These are phyloP conservation scores for Pseudeuparius sepicola DNA, from an alignment of 2,888 invertebrate species.

Conservation along the genomic window DNA sequence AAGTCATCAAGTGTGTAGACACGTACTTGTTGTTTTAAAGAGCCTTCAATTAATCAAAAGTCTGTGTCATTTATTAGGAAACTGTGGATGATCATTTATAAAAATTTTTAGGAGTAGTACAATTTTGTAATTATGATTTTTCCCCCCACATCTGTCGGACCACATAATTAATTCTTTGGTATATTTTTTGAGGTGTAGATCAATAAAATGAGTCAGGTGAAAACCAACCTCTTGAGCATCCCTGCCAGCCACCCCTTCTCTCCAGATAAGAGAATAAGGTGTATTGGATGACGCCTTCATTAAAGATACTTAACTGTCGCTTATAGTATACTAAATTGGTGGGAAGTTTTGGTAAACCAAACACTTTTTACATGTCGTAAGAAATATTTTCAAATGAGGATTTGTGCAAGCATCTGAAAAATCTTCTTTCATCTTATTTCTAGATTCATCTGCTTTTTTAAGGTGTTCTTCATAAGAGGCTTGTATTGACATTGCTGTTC, in stretches of 20 bases:
- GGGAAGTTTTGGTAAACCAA: slow-evolving; percentile 16
- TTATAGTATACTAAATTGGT: slow-evolving; percentile 21
- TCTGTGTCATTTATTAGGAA: slow-evolving; percentile 15
- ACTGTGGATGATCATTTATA: slow-evolving; percentile 13
- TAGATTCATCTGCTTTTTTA: too few relatives aligned
- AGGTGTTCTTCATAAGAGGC: too few relatives aligned
- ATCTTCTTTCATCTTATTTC: slow-evolving; percentile 1
- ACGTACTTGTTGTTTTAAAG: slow-evolving; percentile 16
- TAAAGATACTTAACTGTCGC: slow-evolving; percentile 23
- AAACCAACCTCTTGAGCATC: slow-evolving; percentile 27
- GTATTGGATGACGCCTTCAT: slow-evolving; percentile 22
- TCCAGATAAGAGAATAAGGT: slow-evolving; percentile 26
- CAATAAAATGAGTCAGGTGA: slow-evolving; percentile 22
- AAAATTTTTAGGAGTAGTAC: slow-evolving; percentile 18
- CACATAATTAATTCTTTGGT: slow-evolving; percentile 20
- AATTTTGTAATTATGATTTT: slow-evolving; percentile 21
- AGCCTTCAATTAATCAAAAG: slow-evolving; percentile 16
- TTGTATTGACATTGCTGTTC: too few relatives aligned
- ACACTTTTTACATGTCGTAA: slow-evolving; percentile 11
- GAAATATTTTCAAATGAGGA: slow-evolving; percentile 3
- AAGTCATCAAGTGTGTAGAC: slow-evolving; percentile 18
- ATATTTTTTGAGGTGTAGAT: slow-evolving; percentile 7
- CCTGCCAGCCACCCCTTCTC: slow-evolving; percentile 26
- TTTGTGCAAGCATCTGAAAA: background rate
- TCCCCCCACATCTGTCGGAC: slow-evolving; percentile 20